Evolutionary conservation across 2,888 invertebrate species (phyloP).

Genomic region (Cheilosia vernalis): DNA sequence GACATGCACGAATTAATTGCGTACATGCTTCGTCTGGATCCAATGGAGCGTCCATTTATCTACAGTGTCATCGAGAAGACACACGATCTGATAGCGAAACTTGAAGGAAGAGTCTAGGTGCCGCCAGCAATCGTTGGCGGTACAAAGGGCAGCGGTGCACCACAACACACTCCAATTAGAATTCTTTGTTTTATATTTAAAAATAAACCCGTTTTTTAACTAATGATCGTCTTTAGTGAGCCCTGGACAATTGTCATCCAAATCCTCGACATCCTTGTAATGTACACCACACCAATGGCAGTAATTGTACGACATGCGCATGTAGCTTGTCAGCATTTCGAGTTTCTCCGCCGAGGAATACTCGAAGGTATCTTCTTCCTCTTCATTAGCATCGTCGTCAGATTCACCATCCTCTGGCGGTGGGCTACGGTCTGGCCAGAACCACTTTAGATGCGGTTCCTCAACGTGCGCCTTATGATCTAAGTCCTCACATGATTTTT

Average conservation of each 20-base stretch:
- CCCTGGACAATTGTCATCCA: conserved; percentile 88
- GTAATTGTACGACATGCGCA: conserved; percentile 88
- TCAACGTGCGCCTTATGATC: conserved; percentile 85
- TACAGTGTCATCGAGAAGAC: conserved; percentile 88
- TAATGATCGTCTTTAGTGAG: conserved; percentile 86
- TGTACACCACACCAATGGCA: conserved; percentile 92
- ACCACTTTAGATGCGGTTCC: conserved; percentile 85
- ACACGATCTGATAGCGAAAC: conserved; percentile 85
- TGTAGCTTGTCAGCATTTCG: conserved; percentile 86
- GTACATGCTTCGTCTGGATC: conserved; percentile 89
- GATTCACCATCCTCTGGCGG: conserved; percentile 68
- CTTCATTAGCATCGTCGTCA: conserved; percentile 79
- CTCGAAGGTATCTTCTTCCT: conserved; percentile 76
- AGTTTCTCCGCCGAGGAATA: conserved; percentile 85
- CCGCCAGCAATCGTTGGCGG: conserved; percentile 42
- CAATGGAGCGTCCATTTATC: conserved; percentile 90
- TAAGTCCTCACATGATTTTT: conserved; percentile 85
- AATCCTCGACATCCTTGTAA: conserved; percentile 86
- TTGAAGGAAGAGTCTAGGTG: conserved; percentile 85
- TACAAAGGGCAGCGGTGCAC: conserved; percentile 43
- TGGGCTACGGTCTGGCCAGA: conserved; percentile 85
- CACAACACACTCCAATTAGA: conserved; percentile 39
- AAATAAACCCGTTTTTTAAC: conserved; percentile 62
- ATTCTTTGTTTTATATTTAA: conserved; percentile 60
- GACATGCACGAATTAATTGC: conserved; percentile 88